Percentiles rank a stretch among this genome's conserved stretches.
Conservation (phyloP, 1,140 invertebrate genomes). For the Atopsyche davidsoni region DNA sequence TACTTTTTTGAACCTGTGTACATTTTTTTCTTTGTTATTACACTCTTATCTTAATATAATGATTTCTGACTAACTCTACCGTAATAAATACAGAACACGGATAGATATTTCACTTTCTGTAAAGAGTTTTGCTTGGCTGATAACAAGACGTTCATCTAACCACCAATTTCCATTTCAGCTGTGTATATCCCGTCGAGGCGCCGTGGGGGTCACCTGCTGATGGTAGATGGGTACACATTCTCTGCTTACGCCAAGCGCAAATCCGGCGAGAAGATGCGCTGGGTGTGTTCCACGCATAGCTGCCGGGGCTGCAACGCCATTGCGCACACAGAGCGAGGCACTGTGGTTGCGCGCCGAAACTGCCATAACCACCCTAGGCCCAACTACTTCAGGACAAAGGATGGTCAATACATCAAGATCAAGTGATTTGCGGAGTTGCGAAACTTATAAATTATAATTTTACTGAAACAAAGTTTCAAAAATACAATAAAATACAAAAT, state of each 20-base stretch:
- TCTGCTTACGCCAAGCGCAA: not conserved
- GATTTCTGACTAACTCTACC: too few species aligned
- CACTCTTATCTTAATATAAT: too few species aligned
- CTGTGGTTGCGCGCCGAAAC: too few species aligned
- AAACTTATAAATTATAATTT: too few species aligned
- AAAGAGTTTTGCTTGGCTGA: too few species aligned
- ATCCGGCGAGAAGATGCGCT: constrained; percentile 20
- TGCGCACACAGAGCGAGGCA: constrained; percentile 12
- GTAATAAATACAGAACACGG: too few species aligned
- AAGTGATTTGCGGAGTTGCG: too few species aligned
- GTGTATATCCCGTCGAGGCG: not conserved
- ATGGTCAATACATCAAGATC: too few species aligned
- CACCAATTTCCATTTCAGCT: not conserved
- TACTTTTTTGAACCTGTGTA: too few species aligned
- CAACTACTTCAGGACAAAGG: not conserved
- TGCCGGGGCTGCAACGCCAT: constrained; percentile 34
- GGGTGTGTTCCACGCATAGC: constrained; percentile 35
- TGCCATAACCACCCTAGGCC: not conserved
- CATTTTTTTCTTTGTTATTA: too few species aligned
- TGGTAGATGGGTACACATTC: not conserved
- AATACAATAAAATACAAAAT: not conserved
- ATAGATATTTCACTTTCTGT: not conserved
- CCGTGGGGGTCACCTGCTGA: not conserved
- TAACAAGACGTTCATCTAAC: too few species aligned
- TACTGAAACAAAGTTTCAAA: too few species aligned